phyloP scores from a whole-genome alignment of 1,140 invertebrate genomes.

The Aphelenchoides avenae region DNA sequence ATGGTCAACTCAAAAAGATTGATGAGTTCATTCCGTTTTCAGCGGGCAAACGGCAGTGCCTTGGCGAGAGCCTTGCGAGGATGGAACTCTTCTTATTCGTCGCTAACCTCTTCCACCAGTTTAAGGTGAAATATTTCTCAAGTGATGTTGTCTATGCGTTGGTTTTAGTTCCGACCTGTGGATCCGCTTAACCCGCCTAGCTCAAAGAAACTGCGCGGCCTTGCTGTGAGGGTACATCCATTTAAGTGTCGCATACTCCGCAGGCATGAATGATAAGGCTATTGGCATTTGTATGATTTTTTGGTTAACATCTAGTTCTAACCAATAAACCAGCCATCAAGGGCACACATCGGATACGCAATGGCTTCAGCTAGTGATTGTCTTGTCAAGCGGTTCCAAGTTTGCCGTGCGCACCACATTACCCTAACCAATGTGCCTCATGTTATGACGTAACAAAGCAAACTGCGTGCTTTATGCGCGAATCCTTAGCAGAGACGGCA shows the following conservation, averaged over 20 bases:
- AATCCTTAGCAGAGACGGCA: too few relatives aligned
- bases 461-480: too few relatives aligned
- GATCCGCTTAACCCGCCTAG: constrained; percentile 23
- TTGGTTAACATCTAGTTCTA: too few relatives aligned
- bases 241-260: constrained; percentile 15
- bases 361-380: too few relatives aligned
- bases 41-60: constrained; percentile 23
- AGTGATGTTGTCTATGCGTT: background rate
- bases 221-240: constrained; percentile 11
- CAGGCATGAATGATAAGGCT: too few relatives aligned
- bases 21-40: constrained; percentile 26
- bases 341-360: too few relatives aligned
- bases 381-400: too few relatives aligned
- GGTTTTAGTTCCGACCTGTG: constrained; percentile 11
- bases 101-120: constrained; percentile 26
- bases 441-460: too few relatives aligned
- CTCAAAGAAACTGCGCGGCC: constrained; percentile 7
- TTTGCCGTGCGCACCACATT: too few relatives aligned
- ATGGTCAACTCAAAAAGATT: constrained; percentile 24
- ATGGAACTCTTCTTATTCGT: constrained; percentile 30
- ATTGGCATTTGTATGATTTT: too few relatives aligned
- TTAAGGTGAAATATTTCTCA: background rate
- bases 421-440: too few relatives aligned
- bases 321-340: too few relatives aligned
- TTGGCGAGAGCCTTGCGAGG: constrained; percentile 27